A percentile compares a stretch with the other conserved stretches of the same genome.
phyloP scores from a whole-genome alignment of 2,113 vertebrate genomes.

The Ochotona curzoniae region DNA sequence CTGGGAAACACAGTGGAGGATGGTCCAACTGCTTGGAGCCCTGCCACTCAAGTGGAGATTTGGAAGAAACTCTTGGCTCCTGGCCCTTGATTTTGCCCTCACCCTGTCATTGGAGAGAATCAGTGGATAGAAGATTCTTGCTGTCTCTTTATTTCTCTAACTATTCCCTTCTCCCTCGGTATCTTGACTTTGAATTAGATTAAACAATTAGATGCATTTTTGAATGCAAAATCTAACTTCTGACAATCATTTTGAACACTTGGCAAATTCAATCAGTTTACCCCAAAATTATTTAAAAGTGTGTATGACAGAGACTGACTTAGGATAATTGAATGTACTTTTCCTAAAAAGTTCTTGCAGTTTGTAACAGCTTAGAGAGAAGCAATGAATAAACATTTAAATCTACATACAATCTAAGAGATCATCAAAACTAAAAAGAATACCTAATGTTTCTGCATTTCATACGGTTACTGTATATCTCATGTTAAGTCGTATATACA shows the following conservation, averaged over 20 bases:
- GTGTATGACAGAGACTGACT: neutral
- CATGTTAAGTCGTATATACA: neutral
- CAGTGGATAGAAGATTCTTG: no score
- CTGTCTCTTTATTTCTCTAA: no score
- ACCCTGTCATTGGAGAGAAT: no score
- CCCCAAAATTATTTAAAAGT: neutral
- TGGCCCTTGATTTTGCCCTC: no score
- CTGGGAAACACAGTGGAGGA: no score
- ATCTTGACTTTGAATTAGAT: no score
- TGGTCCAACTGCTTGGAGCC: no score
- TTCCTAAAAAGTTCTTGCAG: neutral
- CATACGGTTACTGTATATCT: constrained; percentile 34
- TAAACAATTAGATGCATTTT: no score
- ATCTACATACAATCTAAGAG: neutral
- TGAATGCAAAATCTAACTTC: neutral
- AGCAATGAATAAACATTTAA: neutral
- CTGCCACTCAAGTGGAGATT: no score
- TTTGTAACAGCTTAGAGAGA: neutral
- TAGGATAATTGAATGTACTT: neutral
- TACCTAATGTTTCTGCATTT: neutral
- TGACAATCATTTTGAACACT: neutral
- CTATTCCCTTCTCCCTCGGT: no score
- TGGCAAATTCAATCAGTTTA: neutral
- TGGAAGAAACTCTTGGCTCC: no score
- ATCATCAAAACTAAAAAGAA: neutral